Evolutionary conservation across 2,888 invertebrate genomes (phyloP), one percentile per base, ranked within the genome.

Genomic region (Poecilobothrus nobilitatus): DNA sequence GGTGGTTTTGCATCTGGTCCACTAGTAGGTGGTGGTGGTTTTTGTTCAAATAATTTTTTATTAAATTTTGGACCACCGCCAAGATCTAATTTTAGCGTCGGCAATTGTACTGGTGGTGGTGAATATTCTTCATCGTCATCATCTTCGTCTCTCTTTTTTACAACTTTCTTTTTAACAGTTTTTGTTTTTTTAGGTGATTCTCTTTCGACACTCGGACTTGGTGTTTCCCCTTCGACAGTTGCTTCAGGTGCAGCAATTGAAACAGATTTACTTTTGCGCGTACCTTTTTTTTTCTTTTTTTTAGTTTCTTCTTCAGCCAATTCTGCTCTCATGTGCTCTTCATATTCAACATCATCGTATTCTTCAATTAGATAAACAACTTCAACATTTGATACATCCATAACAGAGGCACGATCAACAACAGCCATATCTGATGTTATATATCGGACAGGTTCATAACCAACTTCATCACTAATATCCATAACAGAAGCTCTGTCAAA

Each of bases 21-120:
- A 53, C 9, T 63, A 6, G 21, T 21, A 1, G 37, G n/a, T 64
- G 15, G 33, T 34, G 65, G 34, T 20, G 65, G 37, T n/a, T 65
- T 65, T 65, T 65, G 65, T 34, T 65, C 65, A 65, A 65, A 65
- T 34, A 65, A 34, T 65, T 65, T 65, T n/a, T 37, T 65, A 65
- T 65, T 65, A 4, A 65, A 18, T 65, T 37, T 65, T 65, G 65
- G 20, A 37, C 65, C 65, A n/a, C 65, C 65, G 33, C 65, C 65
- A 33, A 65, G 37, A 34, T 65, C 65, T 34, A 65, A 37, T 65
- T 65, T 65, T 20, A 65, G n/a, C 20, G 37, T 65, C 20, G 65
- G 65, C 9, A 63, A 63, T 63, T 22, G 27, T 15, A 27, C 18
- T 37, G 65, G 65, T 2, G 65, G 34, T 65, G 9, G 34, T 33